phyloP scores from a whole-genome alignment of 2,113 vertebrate species.

The Myanophis thanlyinensis region DNA sequence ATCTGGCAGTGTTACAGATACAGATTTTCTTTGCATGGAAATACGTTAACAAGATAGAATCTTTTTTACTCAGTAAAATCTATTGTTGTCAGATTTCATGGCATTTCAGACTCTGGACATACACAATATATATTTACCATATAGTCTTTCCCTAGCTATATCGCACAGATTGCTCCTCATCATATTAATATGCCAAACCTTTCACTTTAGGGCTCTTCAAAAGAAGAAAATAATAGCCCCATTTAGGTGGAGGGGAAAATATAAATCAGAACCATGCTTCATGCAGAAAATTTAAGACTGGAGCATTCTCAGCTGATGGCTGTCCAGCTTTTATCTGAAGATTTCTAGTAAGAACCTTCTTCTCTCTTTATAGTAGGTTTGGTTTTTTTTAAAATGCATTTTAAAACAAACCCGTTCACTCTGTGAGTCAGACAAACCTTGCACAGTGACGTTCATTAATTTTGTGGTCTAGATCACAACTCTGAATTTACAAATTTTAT shows the following conservation, averaged over 20 bases:
- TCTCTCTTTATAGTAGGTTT: background rate
- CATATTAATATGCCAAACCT: background rate
- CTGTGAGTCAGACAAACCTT: background rate
- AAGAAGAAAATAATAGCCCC: background rate
- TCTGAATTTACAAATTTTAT: background rate
- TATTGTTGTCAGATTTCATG: background rate
- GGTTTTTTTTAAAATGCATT: background rate
- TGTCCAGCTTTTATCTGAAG: background rate
- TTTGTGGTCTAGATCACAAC: background rate
- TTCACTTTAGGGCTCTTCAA: background rate
- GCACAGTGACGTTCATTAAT: background rate
- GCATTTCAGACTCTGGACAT: background rate
- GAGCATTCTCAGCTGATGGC: background rate
- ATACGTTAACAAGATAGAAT: background rate
- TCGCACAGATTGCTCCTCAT: background rate
- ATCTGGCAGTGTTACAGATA: background rate
- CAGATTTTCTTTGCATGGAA: no score
- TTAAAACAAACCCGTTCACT: background rate
- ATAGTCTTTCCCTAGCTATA: background rate
- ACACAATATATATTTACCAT: background rate
- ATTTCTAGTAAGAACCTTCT: background rate
- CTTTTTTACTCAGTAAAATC: background rate
- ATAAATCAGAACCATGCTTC: background rate
- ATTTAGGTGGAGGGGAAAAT: background rate
- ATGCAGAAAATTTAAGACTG: no score